Evolutionary conservation across 2,888 invertebrate genomes (phyloP).

Genomic region (Calephelis perditalis): DNA sequence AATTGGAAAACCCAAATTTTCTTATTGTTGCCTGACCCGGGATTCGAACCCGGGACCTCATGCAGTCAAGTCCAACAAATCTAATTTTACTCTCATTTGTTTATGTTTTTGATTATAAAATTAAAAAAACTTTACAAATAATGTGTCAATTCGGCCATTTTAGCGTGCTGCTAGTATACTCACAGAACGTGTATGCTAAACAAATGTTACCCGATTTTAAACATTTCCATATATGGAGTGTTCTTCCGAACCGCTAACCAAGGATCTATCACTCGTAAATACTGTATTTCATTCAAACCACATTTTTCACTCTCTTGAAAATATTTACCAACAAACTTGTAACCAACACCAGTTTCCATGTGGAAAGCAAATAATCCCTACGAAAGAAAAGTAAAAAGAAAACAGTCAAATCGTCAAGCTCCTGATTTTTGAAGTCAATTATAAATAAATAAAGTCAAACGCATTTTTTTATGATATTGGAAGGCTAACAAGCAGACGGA

Average conservation of each 20-base stretch:
- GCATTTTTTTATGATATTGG: too few species aligned
- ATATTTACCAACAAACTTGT: slow-evolving; percentile 81
- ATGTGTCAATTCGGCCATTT: too few species aligned
- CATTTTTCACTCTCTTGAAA: slow-evolving; percentile 85
- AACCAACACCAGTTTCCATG: slow-evolving; percentile 81
- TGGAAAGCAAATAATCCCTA: slow-evolving; percentile 82
- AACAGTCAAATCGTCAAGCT: background rate
- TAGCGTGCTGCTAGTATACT: too few species aligned
- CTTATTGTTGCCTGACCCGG: too few species aligned
- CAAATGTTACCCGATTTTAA: slow-evolving; percentile 77
- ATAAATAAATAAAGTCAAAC: background rate
- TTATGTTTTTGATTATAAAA: too few species aligned
- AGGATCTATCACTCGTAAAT: slow-evolving; percentile 80
- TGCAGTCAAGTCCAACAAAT: too few species aligned
- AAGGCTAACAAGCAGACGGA: too few species aligned
- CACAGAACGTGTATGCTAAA: too few species aligned
- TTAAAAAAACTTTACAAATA: too few species aligned
- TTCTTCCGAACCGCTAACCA: slow-evolving; percentile 81
- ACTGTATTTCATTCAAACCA: slow-evolving; percentile 81
- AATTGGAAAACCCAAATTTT: too few species aligned
- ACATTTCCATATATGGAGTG: slow-evolving; percentile 79
- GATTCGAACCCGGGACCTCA: too few species aligned
- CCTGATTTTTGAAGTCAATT: slow-evolving; percentile 11
- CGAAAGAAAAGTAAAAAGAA: slow-evolving; percentile 16
- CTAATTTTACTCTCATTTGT: too few species aligned